Evolutionary conservation across 92 coral and sea anemone genomes (phyloP).

Genomic region (Plumapathes pennacea): DNA sequence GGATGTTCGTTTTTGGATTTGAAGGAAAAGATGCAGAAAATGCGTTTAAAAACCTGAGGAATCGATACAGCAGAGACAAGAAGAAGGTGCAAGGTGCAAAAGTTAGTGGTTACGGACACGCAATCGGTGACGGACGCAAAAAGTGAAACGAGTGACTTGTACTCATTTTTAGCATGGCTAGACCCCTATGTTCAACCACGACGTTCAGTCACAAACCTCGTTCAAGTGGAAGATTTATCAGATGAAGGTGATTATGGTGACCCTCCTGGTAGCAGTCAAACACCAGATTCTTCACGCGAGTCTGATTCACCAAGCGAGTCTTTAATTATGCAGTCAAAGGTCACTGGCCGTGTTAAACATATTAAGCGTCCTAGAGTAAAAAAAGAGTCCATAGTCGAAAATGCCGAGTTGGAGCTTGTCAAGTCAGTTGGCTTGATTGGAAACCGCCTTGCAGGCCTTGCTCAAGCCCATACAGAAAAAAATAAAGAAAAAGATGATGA

Average conservation of each 20-base stretch:
- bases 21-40: conserved; percentile 40
- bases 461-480: too few species aligned
- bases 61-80: conserved; percentile 36
- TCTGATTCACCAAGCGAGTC: too few species aligned
- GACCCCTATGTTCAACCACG: conserved; percentile 55
- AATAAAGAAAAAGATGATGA: conserved; percentile 68
- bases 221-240: conserved; percentile 2
- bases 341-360: too few species aligned
- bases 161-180: conserved; percentile 44
- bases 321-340: too few species aligned
- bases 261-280: too few species aligned
- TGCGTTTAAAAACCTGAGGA: conserved; percentile 32
- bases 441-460: too few species aligned
- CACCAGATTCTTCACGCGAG: too few species aligned
- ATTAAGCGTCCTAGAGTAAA: too few species aligned
- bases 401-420: too few species aligned
- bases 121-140: conserved; percentile 35
- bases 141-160: conserved; percentile 36
- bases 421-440: too few species aligned
- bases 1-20: too few species aligned
- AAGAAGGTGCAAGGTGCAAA: conserved; percentile 30
- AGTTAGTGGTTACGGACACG: conserved; percentile 39
- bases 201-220: conserved; percentile 37
- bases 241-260: background rate
- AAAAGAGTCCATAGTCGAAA: too few species aligned